These are phyloP conservation scores for Meiosimyza platycephala DNA, from an alignment of 2,888 invertebrate genomes.

Conservation along the genomic window DNA sequence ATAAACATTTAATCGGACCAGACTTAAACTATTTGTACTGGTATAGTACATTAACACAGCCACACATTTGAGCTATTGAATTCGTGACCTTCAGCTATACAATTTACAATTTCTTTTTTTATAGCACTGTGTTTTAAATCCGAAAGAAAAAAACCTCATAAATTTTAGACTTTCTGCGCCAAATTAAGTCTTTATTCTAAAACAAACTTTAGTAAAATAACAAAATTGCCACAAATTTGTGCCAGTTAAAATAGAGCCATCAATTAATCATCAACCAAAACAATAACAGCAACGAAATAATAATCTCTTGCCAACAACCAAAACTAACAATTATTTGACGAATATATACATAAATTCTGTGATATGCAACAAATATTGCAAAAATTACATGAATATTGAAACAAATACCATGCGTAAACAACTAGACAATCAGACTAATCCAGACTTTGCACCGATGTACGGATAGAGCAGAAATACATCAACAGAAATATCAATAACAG, in stretches of 20 bases:
- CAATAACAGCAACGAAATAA: neutral
- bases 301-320: neutral
- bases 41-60: no score
- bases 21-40: no score
- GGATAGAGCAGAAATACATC: neutral
- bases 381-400: neutral
- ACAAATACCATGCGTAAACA: neutral
- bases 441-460: conserved; percentile 2
- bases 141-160: no score
- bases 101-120: no score
- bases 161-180: no score
- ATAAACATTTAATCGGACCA: no score
- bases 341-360: neutral
- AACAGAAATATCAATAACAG: neutral
- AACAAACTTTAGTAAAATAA: no score
- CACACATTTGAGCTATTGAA: no score
- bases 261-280: neutral
- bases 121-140: no score
- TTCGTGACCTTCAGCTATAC: no score
- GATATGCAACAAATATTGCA: no score
- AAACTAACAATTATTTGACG: conserved; percentile 6
- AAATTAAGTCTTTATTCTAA: no score
- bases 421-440: neutral
- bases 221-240: neutral
- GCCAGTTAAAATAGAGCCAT: neutral